phyloP scores from a whole-genome alignment of 2,888 invertebrate genomes.

The Plagodis dolabraria region DNA sequence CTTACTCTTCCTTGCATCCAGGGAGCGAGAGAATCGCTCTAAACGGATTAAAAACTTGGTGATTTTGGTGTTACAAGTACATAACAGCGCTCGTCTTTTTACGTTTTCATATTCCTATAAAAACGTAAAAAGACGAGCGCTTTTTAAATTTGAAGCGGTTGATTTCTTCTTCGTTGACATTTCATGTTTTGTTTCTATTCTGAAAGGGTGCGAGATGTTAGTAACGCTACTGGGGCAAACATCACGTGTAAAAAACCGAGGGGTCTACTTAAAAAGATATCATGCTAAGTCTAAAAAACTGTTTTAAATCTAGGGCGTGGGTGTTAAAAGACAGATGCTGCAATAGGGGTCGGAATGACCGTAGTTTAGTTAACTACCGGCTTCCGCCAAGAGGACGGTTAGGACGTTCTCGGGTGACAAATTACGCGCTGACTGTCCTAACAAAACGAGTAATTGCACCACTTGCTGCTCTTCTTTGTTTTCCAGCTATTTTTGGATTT shows the following conservation, averaged over 20 bases:
- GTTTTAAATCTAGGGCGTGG: slow-evolving; percentile 65
- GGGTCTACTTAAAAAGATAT: slow-evolving; percentile 69
- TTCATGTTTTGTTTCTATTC: slow-evolving; percentile 55
- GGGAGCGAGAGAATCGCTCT: slow-evolving; percentile 51
- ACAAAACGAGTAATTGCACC: slow-evolving; percentile 21
- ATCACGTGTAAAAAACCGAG: slow-evolving; percentile 67
- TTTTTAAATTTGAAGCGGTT: slow-evolving; percentile 5
- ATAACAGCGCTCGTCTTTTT: no score
- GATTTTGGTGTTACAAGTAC: slow-evolving; percentile 2
- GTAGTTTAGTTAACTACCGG: slow-evolving; percentile 76
- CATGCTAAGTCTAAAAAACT: slow-evolving; percentile 59
- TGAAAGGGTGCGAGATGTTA: slow-evolving; percentile 59
- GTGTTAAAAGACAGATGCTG: slow-evolving; percentile 67
- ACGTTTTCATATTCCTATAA: no score
- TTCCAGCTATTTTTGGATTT: slow-evolving; percentile 7
- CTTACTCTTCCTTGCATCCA: slow-evolving; percentile 70
- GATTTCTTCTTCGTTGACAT: slow-evolving; percentile 14
- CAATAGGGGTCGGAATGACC: slow-evolving; percentile 71
- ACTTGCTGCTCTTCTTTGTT: slow-evolving; percentile 10
- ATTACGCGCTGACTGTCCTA: slow-evolving; percentile 32
- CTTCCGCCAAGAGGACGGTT: slow-evolving; percentile 70
- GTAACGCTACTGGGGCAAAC: slow-evolving; percentile 45
- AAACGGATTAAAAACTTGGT: slow-evolving; percentile 39
- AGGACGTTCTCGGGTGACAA: slow-evolving; percentile 53
- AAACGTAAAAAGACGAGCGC: slow-evolving; percentile 14